A percentile compares a stretch with the other conserved stretches of the same genome.
Evolutionary conservation across 2,888 invertebrate species (phyloP).

Genomic region (Heliconius charithonia): DNA sequence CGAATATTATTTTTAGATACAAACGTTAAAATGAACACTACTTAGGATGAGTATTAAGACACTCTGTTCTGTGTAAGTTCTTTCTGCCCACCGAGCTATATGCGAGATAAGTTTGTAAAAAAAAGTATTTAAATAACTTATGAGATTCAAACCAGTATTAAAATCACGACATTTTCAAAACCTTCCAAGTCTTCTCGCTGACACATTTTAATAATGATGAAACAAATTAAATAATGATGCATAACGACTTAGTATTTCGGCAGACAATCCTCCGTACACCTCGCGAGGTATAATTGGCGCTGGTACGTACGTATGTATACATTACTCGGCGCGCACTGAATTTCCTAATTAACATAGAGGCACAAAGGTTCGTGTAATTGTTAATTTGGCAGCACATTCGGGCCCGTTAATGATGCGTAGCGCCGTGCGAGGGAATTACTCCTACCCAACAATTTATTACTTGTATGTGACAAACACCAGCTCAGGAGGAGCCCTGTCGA

Average conservation of each 20-base stretch:
- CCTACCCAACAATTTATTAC: constrained; percentile 65
- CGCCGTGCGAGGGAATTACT: constrained; percentile 58
- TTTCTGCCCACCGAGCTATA: too few relatives aligned
- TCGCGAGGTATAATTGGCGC: constrained; percentile 48
- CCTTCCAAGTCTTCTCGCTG: background rate
- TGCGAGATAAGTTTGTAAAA: too few relatives aligned
- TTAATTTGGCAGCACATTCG: constrained; percentile 80
- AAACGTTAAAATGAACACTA: too few relatives aligned
- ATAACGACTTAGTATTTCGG: constrained; percentile 3
- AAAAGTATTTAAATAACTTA: too few relatives aligned
- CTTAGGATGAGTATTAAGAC: too few relatives aligned
- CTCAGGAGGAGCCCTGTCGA: constrained; percentile 49
- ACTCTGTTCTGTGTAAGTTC: too few relatives aligned
- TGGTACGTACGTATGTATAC: constrained; percentile 41
- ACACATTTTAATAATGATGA: background rate
- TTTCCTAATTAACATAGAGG: constrained; percentile 78
- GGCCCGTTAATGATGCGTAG: constrained; percentile 74
- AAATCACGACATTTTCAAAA: background rate
- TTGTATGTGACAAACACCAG: constrained; percentile 69
- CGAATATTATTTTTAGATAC: too few relatives aligned
- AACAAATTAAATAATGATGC: background rate
- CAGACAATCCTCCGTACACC: background rate
- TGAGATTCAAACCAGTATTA: too few relatives aligned
- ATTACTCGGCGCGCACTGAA: constrained; percentile 58
- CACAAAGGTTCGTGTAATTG: constrained; percentile 74